Percentiles rank a stretch among this genome's conserved stretches.
phyloP scores from a whole-genome alignment of 2,797 vertebrate species.

The Malacoraja senta region DNA sequence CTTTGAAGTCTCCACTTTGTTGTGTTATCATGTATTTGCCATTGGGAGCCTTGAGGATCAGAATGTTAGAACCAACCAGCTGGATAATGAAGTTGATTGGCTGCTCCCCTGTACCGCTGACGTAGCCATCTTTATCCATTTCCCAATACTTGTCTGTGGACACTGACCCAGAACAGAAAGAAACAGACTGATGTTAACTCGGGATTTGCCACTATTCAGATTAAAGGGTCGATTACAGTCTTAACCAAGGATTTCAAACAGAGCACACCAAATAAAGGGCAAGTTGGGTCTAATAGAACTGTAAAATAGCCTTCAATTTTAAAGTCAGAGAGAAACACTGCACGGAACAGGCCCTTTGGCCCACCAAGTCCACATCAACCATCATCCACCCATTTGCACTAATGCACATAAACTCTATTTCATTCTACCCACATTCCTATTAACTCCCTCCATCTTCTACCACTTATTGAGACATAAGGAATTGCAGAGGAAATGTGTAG shows the following conservation, averaged over 20 bases:
- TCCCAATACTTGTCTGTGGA: slow-evolving; percentile 40
- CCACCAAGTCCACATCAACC: too few relatives aligned
- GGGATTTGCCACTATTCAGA: neutral
- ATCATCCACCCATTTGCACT: too few relatives aligned
- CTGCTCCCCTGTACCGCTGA: slow-evolving; percentile 27
- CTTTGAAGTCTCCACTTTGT: slow-evolving; percentile 41
- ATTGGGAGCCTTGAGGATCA: slow-evolving; percentile 42
- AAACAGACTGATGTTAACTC: neutral
- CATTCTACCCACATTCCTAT: too few relatives aligned
- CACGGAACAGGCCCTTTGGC: too few relatives aligned
- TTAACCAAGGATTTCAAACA: neutral
- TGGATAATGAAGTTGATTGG: slow-evolving; percentile 43
- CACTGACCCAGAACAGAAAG: neutral
- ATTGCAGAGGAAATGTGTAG: too few relatives aligned
- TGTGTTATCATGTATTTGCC: slow-evolving; percentile 42
- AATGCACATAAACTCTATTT: too few relatives aligned
- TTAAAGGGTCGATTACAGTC: neutral
- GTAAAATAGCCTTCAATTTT: neutral
- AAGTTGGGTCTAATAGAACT: neutral
- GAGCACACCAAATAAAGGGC: neutral
- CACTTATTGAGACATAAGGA: too few relatives aligned
- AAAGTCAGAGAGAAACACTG: too few relatives aligned
- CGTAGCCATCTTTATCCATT: slow-evolving; percentile 42
- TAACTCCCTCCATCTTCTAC: too few relatives aligned
- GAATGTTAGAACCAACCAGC: slow-evolving; percentile 39